A percentile compares a stretch with the other conserved stretches of the same genome.
phyloP scores from a whole-genome alignment of 2,797 vertebrate genomes.

The Morelia viridis region DNA sequence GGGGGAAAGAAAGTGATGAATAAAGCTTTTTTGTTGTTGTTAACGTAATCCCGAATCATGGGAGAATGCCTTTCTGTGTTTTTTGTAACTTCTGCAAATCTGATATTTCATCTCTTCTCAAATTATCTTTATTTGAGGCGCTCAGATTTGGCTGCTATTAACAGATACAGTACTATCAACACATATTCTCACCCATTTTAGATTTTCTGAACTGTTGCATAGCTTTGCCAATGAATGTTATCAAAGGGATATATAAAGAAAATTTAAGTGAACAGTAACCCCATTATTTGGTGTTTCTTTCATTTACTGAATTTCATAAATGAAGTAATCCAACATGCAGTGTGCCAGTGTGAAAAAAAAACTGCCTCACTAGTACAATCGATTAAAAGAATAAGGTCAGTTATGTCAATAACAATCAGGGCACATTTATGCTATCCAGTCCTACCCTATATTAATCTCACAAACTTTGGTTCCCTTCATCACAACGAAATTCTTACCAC shows the following conservation, averaged over 20 bases:
- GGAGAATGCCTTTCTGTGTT: neutral
- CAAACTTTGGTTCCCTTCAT: neutral
- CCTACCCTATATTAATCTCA: neutral
- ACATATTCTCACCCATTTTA: neutral
- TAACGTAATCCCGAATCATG: too few relatives aligned
- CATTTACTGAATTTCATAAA: neutral
- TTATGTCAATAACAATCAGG: neutral
- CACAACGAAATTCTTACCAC: neutral
- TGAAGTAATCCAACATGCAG: neutral
- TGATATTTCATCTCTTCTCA: neutral
- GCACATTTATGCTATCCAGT: neutral
- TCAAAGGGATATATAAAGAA: neutral
- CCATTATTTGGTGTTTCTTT: neutral
- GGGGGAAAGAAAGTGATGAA: too few relatives aligned
- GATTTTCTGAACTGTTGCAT: neutral
- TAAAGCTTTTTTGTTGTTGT: too few relatives aligned
- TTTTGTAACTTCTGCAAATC: neutral
- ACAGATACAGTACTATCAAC: neutral
- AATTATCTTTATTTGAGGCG: neutral
- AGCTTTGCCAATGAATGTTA: neutral
- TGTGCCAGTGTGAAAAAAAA: neutral
- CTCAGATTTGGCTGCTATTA: neutral
- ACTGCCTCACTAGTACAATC: neutral
- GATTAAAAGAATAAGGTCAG: neutral
- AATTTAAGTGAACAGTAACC: neutral